Conservation (phyloP, 2,888 invertebrate genomes). For the Ochlodes sylvanus region DNA sequence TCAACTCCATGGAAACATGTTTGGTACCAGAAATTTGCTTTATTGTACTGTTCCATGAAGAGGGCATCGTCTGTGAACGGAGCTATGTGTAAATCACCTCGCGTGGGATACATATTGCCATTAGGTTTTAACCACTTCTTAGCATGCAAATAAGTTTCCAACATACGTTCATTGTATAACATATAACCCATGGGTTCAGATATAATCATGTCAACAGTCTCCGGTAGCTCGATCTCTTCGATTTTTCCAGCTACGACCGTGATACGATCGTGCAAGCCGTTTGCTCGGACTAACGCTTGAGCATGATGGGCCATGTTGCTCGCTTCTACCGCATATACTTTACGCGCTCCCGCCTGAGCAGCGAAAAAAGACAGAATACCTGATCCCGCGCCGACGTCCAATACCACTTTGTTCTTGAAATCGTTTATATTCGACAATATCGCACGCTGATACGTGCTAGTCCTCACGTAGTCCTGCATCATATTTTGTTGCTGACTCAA, state of each 20-base stretch:
- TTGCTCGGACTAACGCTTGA: constrained; percentile 94
- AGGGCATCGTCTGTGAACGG: constrained; percentile 99
- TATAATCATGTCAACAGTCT: constrained; percentile 98
- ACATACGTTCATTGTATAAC: constrained; percentile 99
- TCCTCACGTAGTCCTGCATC: constrained; percentile 99
- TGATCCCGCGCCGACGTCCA: constrained; percentile 99
- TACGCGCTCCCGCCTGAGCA: constrained; percentile 97
- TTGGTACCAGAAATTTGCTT: constrained; percentile 99
- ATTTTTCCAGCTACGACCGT: constrained; percentile 98
- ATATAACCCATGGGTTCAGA: constrained; percentile 99
- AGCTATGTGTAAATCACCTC: constrained; percentile 98
- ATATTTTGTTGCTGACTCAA: constrained; percentile 99
- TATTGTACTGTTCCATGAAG: constrained; percentile 99
- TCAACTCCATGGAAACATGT: constrained; percentile 99
- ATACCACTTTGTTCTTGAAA: constrained; percentile 95
- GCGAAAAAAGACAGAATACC: constrained; percentile 99
- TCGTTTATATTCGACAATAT: constrained; percentile 97
- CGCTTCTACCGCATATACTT: constrained; percentile 99
- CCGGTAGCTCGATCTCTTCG: constrained; percentile 98
- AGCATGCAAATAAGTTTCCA: constrained; percentile 99
- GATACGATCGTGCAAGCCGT: constrained; percentile 94
- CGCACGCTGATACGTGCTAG: constrained; percentile 99
- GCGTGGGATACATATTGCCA: constrained; percentile 98
- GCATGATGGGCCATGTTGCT: constrained; percentile 99
- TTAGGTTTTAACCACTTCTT: constrained; percentile 98